A percentile compares a stretch with the other conserved stretches of the same genome.
Conservation (phyloP, 2,888 invertebrate genomes). For the Xiphydria camelus region DNA sequence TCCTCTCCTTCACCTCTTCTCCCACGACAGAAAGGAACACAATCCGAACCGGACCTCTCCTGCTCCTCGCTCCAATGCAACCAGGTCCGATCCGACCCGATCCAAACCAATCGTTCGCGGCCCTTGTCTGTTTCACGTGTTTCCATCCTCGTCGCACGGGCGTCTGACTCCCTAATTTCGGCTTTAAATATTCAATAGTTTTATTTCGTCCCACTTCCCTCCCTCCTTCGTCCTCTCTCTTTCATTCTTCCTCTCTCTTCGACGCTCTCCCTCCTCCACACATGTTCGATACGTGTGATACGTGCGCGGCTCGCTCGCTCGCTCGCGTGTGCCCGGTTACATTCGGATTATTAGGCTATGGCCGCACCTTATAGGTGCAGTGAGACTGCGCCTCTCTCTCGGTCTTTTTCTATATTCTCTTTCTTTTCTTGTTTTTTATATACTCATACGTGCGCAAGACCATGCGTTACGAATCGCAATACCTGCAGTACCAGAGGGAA, state of each 20-base stretch:
- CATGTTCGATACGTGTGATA: background rate
- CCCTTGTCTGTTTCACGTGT: slow-evolving; percentile 1
- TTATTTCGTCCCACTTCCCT: background rate
- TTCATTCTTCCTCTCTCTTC: slow-evolving; percentile 12
- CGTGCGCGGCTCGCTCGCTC: no score
- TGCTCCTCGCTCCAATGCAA: no score
- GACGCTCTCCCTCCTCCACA: slow-evolving; percentile 14
- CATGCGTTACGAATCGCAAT: no score
- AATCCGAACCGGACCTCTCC: slow-evolving; percentile 1
- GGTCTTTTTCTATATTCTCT: no score
- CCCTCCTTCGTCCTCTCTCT: background rate
- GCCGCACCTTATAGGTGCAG: slow-evolving; percentile 36
- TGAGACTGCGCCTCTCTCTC: no score
- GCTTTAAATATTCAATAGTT: slow-evolving; percentile 2
- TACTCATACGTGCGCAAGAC: no score
- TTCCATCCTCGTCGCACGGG: background rate
- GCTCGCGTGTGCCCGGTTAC: slow-evolving; percentile 38
- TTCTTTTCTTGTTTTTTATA: no score
- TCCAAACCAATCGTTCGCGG: slow-evolving; percentile 2
- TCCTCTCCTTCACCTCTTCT: no score
- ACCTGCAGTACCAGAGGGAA: no score
- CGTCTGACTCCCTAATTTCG: background rate
- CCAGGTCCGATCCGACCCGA: background rate
- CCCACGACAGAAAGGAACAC: no score
- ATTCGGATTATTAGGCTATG: slow-evolving; percentile 44